Percentiles rank a stretch among this genome's conserved stretches.
These are phyloP conservation scores for Papilio helenus DNA, from an alignment of 1,140 invertebrate genomes.

Conservation along the genomic window DNA sequence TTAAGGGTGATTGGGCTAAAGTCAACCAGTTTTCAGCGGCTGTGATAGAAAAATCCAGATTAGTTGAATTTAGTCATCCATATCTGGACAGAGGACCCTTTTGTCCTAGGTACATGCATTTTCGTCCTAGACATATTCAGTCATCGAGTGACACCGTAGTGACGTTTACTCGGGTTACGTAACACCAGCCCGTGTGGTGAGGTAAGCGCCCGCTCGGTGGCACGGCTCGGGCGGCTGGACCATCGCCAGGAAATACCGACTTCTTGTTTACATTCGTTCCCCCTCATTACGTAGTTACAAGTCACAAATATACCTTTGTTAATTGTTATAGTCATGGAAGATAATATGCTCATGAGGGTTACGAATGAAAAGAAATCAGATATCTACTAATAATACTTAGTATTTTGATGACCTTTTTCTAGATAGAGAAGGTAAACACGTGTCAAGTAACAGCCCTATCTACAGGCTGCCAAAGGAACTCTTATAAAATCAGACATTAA, in stretches of 20 bases:
- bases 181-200: neutral
- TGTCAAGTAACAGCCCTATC: too few relatives aligned
- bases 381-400: too few relatives aligned
- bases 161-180: neutral
- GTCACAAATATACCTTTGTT: slow-evolving; percentile 3
- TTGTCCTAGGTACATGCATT: neutral
- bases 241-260: neutral
- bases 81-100: too few relatives aligned
- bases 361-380: neutral
- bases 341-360: neutral
- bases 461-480: too few relatives aligned
- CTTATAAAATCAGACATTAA: too few relatives aligned
- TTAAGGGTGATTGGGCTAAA: too few relatives aligned
- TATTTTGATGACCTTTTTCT: too few relatives aligned
- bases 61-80: too few relatives aligned
- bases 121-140: neutral
- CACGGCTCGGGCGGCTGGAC: neutral
- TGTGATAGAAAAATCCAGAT: too few relatives aligned
- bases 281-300: neutral
- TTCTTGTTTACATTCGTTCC: slow-evolving; percentile 14
- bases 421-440: neutral
- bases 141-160: neutral
- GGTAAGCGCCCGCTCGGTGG: neutral
- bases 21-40: too few relatives aligned
- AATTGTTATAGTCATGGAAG: neutral